These are phyloP conservation scores for Eubasilissa splendida DNA, from an alignment of 2,888 invertebrate species.

Conservation along the genomic window DNA sequence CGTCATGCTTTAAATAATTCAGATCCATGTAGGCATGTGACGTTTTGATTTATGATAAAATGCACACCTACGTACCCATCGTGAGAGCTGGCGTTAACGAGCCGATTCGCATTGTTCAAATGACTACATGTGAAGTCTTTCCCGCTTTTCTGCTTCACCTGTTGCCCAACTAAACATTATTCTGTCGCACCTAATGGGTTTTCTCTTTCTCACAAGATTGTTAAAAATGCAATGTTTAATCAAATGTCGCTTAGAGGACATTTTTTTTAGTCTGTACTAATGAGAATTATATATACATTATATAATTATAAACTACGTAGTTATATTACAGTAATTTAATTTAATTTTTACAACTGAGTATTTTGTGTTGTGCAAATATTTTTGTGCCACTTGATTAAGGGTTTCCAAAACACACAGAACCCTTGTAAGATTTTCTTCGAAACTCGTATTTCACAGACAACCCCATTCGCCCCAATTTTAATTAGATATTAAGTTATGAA, in stretches of 20 bases:
- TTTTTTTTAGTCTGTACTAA: background rate
- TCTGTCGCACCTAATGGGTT: background rate
- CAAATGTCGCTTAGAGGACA: conserved; percentile 13
- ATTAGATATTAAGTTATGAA: no score
- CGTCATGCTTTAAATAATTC: background rate
- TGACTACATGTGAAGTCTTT: background rate
- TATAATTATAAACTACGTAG: no score
- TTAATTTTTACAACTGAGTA: no score
- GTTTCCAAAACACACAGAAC: no score
- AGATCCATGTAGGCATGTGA: background rate
- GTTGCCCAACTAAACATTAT: background rate
- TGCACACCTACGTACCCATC: background rate
- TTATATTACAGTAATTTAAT: no score
- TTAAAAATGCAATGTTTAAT: conserved; percentile 17
- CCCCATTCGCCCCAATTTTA: no score
- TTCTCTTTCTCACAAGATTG: background rate
- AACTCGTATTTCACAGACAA: no score
- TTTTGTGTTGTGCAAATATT: no score
- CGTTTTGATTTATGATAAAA: conserved; percentile 13
- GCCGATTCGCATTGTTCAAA: conserved; percentile 14
- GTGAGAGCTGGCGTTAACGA: conserved; percentile 1
- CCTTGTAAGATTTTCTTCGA: no score
- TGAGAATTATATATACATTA: no score
- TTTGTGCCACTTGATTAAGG: no score
- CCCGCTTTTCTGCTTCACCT: background rate